phyloP scores from a whole-genome alignment of 2,113 vertebrate genomes.

The Lynx canadensis region DNA sequence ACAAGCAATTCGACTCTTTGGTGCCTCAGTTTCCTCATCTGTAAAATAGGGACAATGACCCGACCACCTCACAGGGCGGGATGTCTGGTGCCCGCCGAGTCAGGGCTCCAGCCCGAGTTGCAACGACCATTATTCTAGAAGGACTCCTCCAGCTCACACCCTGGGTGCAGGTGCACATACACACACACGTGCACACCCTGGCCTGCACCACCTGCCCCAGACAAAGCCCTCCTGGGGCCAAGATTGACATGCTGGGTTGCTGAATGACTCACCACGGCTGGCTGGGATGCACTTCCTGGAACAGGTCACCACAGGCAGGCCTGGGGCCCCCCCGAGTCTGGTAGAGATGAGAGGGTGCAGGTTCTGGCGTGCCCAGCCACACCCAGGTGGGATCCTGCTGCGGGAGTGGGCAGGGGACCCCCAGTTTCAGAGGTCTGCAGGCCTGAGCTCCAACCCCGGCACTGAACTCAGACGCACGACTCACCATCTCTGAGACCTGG shows the following conservation, averaged over 20 bases:
- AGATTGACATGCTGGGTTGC: background rate
- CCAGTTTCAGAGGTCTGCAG: background rate
- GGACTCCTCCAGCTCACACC: background rate
- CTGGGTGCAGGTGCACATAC: background rate
- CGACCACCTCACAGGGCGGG: background rate
- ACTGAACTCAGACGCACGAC: background rate
- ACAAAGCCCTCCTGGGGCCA: background rate
- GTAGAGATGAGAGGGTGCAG: background rate
- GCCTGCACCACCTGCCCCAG: background rate
- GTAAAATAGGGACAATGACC: background rate
- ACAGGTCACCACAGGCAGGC: constrained; percentile 67
- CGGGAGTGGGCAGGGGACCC: background rate
- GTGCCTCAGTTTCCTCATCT: background rate
- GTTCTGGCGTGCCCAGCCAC: background rate
- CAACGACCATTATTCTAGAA: background rate
- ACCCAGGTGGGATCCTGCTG: background rate
- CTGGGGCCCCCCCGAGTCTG: background rate
- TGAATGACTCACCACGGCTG: constrained; percentile 52
- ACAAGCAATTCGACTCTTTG: fast-evolving
- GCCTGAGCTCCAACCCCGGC: background rate
- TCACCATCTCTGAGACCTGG: background rate
- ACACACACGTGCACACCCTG: fast-evolving
- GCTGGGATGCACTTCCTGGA: constrained; percentile 12
- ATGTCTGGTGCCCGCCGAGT: fast-evolving
- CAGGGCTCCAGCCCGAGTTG: background rate